Conservation (phyloP, 2,888 invertebrate genomes). For the Lepidonotus clava region DNA sequence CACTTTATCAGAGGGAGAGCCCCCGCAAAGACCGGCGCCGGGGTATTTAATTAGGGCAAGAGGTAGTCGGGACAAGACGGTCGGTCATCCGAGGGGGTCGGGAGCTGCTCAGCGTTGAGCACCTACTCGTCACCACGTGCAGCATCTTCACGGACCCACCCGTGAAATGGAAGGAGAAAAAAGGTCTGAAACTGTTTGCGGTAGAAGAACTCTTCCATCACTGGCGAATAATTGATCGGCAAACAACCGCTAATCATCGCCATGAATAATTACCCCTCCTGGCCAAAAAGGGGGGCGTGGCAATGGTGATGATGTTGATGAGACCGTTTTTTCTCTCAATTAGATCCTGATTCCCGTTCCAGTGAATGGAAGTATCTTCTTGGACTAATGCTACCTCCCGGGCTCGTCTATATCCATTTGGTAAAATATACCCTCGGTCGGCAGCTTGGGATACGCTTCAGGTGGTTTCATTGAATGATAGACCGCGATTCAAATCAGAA, state of each 20-base stretch:
- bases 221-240: slow-evolving; percentile 25
- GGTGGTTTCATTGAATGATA: not conserved
- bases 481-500: not conserved
- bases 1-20: not conserved
- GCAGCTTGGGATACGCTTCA: not conserved
- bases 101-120: too few relatives aligned
- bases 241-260: slow-evolving; percentile 27
- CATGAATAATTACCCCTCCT: slow-evolving; percentile 16
- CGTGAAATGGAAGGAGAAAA: not conserved
- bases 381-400: not conserved
- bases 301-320: not conserved
- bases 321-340: not conserved
- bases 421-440: not conserved
- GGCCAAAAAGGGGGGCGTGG: not conserved
- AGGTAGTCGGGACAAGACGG: not conserved
- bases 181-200: not conserved
- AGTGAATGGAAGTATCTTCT: too few relatives aligned
- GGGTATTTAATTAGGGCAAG: slow-evolving; percentile 7
- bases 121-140: too few relatives aligned
- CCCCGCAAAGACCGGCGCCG: not conserved
- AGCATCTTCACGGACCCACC: not conserved
- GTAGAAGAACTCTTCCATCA: slow-evolving; percentile 6
- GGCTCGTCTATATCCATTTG: not conserved
- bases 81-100: too few relatives aligned
- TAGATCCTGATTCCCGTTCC: too few relatives aligned